Evolutionary conservation across 2,888 invertebrate species (phyloP), one percentile per base, ranked within the genome.

Genomic region (Tanytarsus gracilentus): DNA sequence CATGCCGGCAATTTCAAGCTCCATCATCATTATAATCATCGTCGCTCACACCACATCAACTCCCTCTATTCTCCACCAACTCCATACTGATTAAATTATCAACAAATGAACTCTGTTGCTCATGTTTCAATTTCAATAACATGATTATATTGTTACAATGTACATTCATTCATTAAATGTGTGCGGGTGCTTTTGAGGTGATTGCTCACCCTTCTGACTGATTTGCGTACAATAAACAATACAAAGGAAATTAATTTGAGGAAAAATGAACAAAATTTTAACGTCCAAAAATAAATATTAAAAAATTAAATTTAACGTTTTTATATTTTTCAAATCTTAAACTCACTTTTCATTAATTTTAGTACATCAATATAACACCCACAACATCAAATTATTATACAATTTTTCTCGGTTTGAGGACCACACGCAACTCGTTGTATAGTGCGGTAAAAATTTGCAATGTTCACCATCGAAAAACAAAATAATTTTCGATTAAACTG

Each of bases 81-180:
- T 18, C 21, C 23, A 56, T 27, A 11, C 44, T 44, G 56, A 56
- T 56, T 56, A 56, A 56, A 56, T 27, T 39, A 56, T 56, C 56
- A 40, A 44, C 40, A 40, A 56, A 56, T 56, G 56, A 56, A 56
- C 56, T n/a, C n/a, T 56, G 56, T 56, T 56, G 56, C 56, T 56
- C 56, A 27, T 56, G 56, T 56, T 56, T 56, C 56, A 33, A 44
- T 56, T 56, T 56, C 56, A 44, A 56, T 56, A 56, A 56, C 56
- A 56, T 44, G 56, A 56, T 56, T 56, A 56, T 56, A 56, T 40
- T 56, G 56, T 56, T 56, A 56, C 33, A 53, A 33, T 53, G 33
- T 53, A 36, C 56, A 56, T 40, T 56, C 39, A 56, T 56, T 56
- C 40, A 56, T 40, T 18, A 25, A 27, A 25, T 44, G 16, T 39